Conservation (phyloP, 2,888 invertebrate species). For the Coelopa pilipes region DNA sequence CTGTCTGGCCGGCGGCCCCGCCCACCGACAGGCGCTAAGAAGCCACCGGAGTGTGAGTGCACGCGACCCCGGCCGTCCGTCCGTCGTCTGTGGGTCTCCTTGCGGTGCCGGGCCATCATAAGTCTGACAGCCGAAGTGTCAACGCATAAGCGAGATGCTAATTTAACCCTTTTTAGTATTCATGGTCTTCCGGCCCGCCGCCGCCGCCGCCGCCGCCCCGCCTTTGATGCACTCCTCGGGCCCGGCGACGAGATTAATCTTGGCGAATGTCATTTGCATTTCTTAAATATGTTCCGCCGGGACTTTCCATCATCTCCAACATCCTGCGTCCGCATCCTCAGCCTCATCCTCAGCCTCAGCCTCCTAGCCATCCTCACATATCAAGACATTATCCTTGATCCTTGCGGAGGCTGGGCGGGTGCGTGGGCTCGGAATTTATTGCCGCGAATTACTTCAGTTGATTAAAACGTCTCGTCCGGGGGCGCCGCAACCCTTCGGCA, state of each 20-base stretch:
- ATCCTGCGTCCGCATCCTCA: background rate
- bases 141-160: constrained; percentile 63
- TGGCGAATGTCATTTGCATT: constrained; percentile 55
- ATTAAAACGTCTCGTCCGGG: constrained; percentile 13
- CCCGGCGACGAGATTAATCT: constrained; percentile 50
- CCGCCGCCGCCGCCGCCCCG: constrained; percentile 17
- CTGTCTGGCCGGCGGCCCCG: background rate
- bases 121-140: constrained; percentile 49
- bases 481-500: background rate
- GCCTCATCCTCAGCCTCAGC: background rate
- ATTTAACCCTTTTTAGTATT: constrained; percentile 66
- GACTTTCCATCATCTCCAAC: constrained; percentile 26
- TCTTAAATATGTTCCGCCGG: constrained; percentile 50
- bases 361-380: background rate
- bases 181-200: constrained; percentile 59
- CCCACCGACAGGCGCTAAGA: constrained; percentile 46
- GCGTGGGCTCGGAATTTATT: constrained; percentile 23
- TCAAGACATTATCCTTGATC: constrained; percentile 18
- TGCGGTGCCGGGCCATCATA: background rate
- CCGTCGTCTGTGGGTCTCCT: constrained; percentile 7
- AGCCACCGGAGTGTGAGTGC: constrained; percentile 54
- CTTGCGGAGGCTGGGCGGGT: background rate
- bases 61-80: constrained; percentile 47
- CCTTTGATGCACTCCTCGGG: background rate
- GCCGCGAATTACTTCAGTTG: constrained; percentile 24